A percentile compares a stretch with the other conserved stretches of the same genome.
Evolutionary conservation across 2,888 invertebrate species (phyloP).

Genomic region (Lepidochitona cinerea): DNA sequence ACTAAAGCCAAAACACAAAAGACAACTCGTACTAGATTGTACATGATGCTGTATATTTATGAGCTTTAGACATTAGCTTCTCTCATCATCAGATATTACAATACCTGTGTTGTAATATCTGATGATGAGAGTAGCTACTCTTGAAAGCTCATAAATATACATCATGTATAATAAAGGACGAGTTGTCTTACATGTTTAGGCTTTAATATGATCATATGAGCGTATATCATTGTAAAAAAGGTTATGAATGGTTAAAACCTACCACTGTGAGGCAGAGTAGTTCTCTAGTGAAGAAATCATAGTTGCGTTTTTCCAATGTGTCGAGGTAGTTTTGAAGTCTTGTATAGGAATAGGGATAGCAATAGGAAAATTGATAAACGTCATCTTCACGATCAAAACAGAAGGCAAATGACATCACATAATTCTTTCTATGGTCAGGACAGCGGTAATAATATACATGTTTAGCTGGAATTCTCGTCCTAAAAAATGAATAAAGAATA

Average conservation of each 20-base stretch:
- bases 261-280: constrained; percentile 71
- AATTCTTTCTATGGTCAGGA: constrained; percentile 85
- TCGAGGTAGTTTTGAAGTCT: constrained; percentile 88
- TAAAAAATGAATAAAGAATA: constrained; percentile 36
- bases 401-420: constrained; percentile 93
- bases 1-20: no score
- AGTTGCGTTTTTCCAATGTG: constrained; percentile 77
- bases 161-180: no score
- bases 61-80: no score
- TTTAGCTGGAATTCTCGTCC: constrained; percentile 75
- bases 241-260: constrained; percentile 30
- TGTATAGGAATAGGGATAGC: constrained; percentile 96
- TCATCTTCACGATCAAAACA: constrained; percentile 96
- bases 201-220: no score
- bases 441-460: constrained; percentile 95
- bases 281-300: constrained; percentile 79
- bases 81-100: no score
- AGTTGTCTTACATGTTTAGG: no score
- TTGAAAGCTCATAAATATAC: no score
- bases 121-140: no score
- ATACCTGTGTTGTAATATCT: no score
- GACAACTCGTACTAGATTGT: no score
- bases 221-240: no score
- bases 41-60: no score
- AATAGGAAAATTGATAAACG: constrained; percentile 93